Evolutionary conservation across 2,113 vertebrate genomes (phyloP), one percentile per base, ranked within the genome.

Genomic region (Scomber scombrus): DNA sequence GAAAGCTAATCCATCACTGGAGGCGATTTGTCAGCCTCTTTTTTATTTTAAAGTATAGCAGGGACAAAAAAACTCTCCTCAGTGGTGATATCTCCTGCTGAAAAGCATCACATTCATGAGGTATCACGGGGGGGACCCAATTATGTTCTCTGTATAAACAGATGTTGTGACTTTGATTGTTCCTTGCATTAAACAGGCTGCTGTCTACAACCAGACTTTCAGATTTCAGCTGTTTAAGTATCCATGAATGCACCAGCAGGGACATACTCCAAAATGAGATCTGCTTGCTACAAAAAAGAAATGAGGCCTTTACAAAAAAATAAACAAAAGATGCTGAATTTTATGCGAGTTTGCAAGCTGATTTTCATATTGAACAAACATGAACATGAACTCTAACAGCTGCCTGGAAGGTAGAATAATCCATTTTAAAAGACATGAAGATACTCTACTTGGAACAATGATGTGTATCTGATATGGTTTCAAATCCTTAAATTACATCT

Each of bases 361-460:
- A 34, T 64, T 34, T 46, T 56, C 6, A 57, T 51, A 51, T 74
- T 10, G 18, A 10, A 18, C 5, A 49, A 72, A 85, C 18, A 68
- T 11, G 14, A 65, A 61, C 4, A 23, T 26, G 19, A 61, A 47
- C 46, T 47, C 14, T 46, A 66, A 46, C 18, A 16, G 52, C 19
- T 75, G 66, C 57, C 72, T 16, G 71, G 50, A 40, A 74, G 58
- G 63, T n/a, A 31, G 47, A 46, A 50, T 49, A 43, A 40, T 69
- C 54, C n/a, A 64, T 71, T 7, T 40, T 40, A 7, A 40, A 40
- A 40, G 34, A 40, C 34, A 40, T 40, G 9, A 40, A 40, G 9
- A 40, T 40, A 40, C 34, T 40, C 34, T 40, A 9, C 34, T 40
- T 40, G 8, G 34, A 40, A 40, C 34, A 40, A 40, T 40, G 9